Evolutionary conservation across 2,888 invertebrate species (phyloP), one percentile per base, ranked within the genome.

Genomic region (Andrena fulva): DNA sequence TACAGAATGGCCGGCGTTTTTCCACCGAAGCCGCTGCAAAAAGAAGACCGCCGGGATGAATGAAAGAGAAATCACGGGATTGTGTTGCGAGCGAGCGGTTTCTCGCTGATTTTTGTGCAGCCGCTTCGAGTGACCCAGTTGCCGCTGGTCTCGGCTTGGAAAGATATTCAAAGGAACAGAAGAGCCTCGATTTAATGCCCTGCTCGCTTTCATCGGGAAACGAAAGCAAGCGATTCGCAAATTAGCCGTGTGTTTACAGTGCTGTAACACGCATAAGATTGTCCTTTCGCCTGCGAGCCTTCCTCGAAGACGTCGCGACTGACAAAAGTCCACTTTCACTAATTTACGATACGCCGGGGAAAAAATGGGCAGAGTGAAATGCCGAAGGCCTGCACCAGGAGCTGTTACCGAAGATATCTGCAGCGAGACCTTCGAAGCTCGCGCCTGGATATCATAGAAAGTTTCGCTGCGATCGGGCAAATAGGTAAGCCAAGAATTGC

Each of bases 311-410:
- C 54, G 27, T 20, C 4, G 27, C 27, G 35, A 20, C 12, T 27
- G 20, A 64, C 42, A 73, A 72, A 52, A 7, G 2, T 56, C 8
- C 48, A 50, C 74, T 75, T 75, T 75, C 74, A 50, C 74, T 73
- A n/a, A 29, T 70, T 69, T 71, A 62, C 42, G 20, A 27, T 20
- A 48, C 0, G 3, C 33, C 2, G 31, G 33, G n/a, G 24, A 68
- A 68, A 75, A 68, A 29, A 29, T 10, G 31, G 16, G 1, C 6
- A 2, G 3, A 10, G 16, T 12, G 16, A 24, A 71, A 50, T 24
- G 10, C 20, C 12, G 0, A 4, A 42, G 4, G 12, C 42, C 42
- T 3, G 42, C 42, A 12, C 42, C 42, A 42, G 42, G 42, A 52
- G 52, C 20, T 7, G 7, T 2, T 52, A 0, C 20, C 2, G 7